These are phyloP conservation scores for Erebia ligea DNA, from an alignment of 2,888 invertebrate species.

Conservation along the genomic window DNA sequence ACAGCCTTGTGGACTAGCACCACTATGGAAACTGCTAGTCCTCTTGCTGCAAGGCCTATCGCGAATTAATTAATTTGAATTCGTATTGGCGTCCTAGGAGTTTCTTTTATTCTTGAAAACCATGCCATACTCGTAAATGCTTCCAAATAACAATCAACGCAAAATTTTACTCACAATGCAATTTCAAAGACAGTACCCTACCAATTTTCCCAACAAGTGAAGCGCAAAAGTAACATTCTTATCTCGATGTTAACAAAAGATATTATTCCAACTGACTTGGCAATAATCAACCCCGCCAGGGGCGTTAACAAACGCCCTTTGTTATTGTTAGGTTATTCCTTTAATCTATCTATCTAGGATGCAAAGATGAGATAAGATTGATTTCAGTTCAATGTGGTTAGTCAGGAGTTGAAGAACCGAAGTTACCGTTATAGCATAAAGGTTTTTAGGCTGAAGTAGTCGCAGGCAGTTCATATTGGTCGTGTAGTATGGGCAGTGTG, in stretches of 20 bases:
- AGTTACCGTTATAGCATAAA: no score
- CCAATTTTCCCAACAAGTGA: constrained; percentile 74
- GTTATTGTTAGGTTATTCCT: constrained; percentile 26
- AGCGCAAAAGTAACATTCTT: constrained; percentile 73
- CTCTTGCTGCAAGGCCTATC: no score
- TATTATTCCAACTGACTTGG: constrained; percentile 74
- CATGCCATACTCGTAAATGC: no score
- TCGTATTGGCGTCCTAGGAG: no score
- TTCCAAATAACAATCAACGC: not conserved
- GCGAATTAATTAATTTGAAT: not conserved
- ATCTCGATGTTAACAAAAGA: constrained; percentile 72
- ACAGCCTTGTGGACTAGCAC: no score
- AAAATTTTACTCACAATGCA: constrained; percentile 1
- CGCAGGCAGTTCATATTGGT: no score
- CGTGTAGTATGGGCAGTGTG: no score
- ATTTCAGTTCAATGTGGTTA: not conserved
- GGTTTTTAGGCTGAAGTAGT: no score
- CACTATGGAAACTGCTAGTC: no score
- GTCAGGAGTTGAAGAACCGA: not conserved
- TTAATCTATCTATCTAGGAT: constrained; percentile 2
- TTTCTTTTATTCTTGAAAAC: no score
- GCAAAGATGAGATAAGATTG: not conserved
- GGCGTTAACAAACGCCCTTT: constrained; percentile 38
- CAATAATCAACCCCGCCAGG: constrained; percentile 65
- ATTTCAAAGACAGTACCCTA: constrained; percentile 58